These are phyloP conservation scores for Stegastes partitus DNA, from an alignment of 2,113 vertebrate species.

Conservation along the genomic window DNA sequence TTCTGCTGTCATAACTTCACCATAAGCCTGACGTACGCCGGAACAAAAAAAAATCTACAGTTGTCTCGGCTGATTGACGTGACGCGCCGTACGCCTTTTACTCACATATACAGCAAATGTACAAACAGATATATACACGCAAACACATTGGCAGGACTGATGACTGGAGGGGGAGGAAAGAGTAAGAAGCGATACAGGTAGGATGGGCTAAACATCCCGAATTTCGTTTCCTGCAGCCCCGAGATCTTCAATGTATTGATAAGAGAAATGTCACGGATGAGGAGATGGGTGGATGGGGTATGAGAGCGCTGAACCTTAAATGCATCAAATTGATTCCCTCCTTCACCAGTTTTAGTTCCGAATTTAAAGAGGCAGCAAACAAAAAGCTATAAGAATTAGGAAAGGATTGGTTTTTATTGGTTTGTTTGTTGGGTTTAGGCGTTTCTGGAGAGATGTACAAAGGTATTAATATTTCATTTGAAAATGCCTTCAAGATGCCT, in stretches of 20 bases:
- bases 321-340: constrained; percentile 59
- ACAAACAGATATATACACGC: not conserved
- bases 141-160: constrained; percentile 25
- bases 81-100: constrained; percentile 32
- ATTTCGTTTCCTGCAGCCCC: constrained; percentile 49
- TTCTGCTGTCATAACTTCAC: constrained; percentile 50
- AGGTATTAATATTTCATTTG: not conserved
- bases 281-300: constrained; percentile 10
- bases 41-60: constrained; percentile 63
- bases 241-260: constrained; percentile 44
- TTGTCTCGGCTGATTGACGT: constrained; percentile 65
- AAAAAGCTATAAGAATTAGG: constrained; percentile 1
- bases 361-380: constrained; percentile 30
- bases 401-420: not conserved
- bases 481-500: not conserved
- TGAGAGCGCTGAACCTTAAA: constrained; percentile 61
- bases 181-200: not conserved
- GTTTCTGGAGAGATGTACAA: not conserved
- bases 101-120: not conserved
- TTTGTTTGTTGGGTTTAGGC: not conserved
- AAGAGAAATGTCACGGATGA: constrained; percentile 37
- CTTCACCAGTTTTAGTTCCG: constrained; percentile 42
- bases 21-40: constrained; percentile 7
- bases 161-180: not conserved
- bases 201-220: constrained; percentile 14